Conservation (phyloP, 2,888 invertebrate species). For the Carpatolechia fugitivella region DNA sequence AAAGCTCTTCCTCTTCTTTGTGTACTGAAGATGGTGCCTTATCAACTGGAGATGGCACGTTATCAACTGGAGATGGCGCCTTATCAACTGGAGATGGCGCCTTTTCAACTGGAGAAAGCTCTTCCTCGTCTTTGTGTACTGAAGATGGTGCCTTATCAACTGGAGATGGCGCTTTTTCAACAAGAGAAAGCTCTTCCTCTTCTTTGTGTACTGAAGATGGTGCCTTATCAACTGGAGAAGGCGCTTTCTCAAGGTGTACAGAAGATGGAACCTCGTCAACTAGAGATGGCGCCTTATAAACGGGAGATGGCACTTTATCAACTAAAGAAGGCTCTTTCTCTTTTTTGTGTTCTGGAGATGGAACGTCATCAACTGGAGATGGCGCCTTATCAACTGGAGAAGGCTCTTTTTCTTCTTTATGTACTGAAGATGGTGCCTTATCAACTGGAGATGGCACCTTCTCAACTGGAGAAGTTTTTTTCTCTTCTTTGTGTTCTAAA, state of each 20-base stretch:
- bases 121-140: not conserved
- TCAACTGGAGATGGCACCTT: not conserved
- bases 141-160: not conserved
- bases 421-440: not conserved
- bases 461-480: not conserved
- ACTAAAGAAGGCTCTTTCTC: not conserved
- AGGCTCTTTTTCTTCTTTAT: not conserved
- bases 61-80: not conserved
- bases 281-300: not conserved
- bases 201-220: not conserved
- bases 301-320: not conserved
- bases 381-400: not conserved
- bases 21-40: not conserved
- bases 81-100: not conserved
- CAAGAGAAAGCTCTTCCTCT: too few species aligned
- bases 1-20: not conserved
- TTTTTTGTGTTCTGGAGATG: not conserved
- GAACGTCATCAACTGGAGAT: not conserved
- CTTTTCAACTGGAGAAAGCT: not conserved
- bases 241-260: not conserved
- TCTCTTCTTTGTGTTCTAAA: not conserved
- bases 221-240: too few species aligned
- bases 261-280: not conserved
- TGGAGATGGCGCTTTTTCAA: not conserved
- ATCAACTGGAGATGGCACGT: not conserved